Evolutionary conservation across 2,113 vertebrate species (phyloP), one percentile per base, ranked within the genome.

Genomic region (Ciconia boyciana): DNA sequence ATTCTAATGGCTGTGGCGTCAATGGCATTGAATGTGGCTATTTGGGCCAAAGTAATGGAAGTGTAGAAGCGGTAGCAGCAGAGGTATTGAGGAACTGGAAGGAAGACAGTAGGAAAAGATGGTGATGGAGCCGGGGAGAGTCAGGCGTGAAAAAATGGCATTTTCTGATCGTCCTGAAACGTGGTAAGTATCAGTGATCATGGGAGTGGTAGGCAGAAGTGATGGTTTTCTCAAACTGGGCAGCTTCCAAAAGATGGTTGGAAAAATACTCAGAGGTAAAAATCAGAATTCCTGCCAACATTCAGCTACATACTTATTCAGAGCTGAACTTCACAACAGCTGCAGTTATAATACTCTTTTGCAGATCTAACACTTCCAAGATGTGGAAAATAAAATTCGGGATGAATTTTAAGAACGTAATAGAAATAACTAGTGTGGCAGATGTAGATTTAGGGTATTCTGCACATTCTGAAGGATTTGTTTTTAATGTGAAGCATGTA

Each of bases 401-500:
- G 83, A 51, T 85, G 79, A 95, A 87, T 96, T 91, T 92, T 87
- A 92, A 92, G 92, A 90, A 87, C 0, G 4, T 66, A 79, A 41
- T 65, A 92, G 91, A 90, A 96, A 82, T 93, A 92, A 85, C 83
- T 80, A 54, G 91, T 4, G 12, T 72, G 89, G 74, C 96, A 96
- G 94, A 94, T 96, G 96, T n/a, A 96, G 95, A 89, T 80, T 91
- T 77, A 62, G 89, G 75, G 74, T 90, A 34, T 82, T 90, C 89
- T 85, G 91, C 74, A 32, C 70, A 82, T 89, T 96, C 91, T 90
- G 94, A 94, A 91, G 81, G 89, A 80, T 93, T 95, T 90, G 93
- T 28, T 94, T 97, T 94, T 93, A 85, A 95, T 94, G 97, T 95
- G 83, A 79, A 91, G 87, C 81, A 93, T 97, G 95, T 95, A 89